Evolutionary conservation across 2,113 vertebrate species (phyloP).

Genomic region (Nothoprocta pentlandii): DNA sequence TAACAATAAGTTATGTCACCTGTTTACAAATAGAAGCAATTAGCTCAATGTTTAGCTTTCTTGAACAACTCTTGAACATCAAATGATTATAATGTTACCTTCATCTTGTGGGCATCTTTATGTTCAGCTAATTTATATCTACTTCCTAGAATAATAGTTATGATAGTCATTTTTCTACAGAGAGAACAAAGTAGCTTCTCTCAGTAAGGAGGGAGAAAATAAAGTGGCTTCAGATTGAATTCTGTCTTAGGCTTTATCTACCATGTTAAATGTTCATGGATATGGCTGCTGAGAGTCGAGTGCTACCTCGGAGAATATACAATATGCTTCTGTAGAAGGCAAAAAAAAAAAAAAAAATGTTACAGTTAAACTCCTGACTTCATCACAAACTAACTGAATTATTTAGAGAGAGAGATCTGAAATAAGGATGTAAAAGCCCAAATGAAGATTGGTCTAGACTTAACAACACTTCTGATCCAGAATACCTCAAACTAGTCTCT

Average conservation of each 20-base stretch:
- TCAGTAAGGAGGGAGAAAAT: background rate
- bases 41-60: conserved; percentile 50
- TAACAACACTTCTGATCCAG: background rate
- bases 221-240: background rate
- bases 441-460: background rate
- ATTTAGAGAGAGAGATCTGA: background rate
- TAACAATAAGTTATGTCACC: conserved; percentile 55
- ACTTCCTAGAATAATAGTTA: conserved; percentile 14
- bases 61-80: conserved; percentile 43
- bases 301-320: background rate
- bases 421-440: background rate
- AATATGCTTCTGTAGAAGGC: background rate
- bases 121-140: conserved; percentile 31
- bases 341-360: background rate
- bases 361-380: background rate
- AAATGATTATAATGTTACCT: conserved; percentile 43
- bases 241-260: background rate
- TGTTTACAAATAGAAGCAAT: conserved; percentile 69
- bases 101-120: conserved; percentile 2
- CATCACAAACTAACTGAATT: background rate
- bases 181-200: background rate
- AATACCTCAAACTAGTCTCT: background rate
- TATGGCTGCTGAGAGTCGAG: background rate
- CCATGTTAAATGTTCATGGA: background rate
- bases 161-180: background rate